phyloP scores from a whole-genome alignment of 2,797 vertebrate genomes.

The Anguilla anguilla region DNA sequence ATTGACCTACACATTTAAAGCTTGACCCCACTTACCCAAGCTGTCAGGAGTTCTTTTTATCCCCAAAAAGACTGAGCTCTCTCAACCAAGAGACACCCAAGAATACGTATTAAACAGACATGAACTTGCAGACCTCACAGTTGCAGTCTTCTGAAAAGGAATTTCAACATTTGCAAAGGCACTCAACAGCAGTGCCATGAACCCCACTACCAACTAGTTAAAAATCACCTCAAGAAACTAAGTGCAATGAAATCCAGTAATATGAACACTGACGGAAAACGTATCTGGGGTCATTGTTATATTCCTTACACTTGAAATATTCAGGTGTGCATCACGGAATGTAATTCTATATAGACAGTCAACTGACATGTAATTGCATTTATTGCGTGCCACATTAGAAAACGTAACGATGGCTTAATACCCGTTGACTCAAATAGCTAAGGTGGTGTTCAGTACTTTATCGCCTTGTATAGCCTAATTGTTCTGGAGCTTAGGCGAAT shows the following conservation, averaged over 20 bases:
- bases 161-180: neutral
- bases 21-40: neutral
- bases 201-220: neutral
- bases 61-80: neutral
- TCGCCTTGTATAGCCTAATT: neutral
- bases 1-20: neutral
- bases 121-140: neutral
- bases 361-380: neutral
- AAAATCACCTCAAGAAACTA: neutral
- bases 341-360: neutral
- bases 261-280: neutral
- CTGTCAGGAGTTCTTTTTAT: neutral
- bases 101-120: neutral
- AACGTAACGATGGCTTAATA: neutral
- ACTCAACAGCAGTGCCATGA: neutral
- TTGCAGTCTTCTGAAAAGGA: neutral
- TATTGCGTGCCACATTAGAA: neutral
- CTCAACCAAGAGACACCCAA: neutral
- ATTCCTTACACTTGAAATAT: neutral
- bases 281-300: neutral
- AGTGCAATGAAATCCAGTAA: constrained; percentile 5
- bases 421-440: neutral
- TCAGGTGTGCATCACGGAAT: neutral
- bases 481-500: neutral
- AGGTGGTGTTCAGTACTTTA: neutral